Evolutionary conservation across 2,113 vertebrate species (phyloP).

Genomic region (Scopus umbretta): DNA sequence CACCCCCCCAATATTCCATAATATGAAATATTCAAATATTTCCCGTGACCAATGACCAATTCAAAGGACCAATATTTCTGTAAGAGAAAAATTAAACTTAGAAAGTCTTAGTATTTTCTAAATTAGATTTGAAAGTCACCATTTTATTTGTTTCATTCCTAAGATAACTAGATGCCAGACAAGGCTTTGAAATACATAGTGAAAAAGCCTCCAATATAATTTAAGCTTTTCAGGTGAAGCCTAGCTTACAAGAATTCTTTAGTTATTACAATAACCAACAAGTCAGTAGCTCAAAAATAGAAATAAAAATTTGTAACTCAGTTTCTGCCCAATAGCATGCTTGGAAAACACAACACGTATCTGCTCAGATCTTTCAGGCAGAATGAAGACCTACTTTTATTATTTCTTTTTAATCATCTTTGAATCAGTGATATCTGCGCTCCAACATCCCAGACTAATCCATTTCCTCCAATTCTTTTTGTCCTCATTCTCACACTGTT

Average conservation of each 20-base stretch:
- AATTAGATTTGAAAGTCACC: background rate
- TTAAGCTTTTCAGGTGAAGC: background rate
- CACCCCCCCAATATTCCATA: background rate
- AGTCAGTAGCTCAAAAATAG: background rate
- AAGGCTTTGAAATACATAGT: background rate
- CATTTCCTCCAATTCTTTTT: background rate
- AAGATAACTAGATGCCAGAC: background rate
- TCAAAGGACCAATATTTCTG: background rate
- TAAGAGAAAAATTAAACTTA: background rate
- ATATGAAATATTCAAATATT: background rate
- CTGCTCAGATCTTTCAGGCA: background rate
- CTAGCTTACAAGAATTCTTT: background rate
- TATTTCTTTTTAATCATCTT: background rate
- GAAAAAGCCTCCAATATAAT: background rate
- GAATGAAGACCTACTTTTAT: background rate
- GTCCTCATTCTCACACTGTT: background rate
- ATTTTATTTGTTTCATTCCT: background rate
- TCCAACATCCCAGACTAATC: background rate
- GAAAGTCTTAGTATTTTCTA: background rate
- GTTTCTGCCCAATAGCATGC: background rate
- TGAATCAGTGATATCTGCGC: background rate
- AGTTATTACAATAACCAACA: background rate
- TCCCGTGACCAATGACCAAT: background rate
- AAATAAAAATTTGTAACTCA: background rate
- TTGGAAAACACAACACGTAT: background rate